These are phyloP conservation scores for Nannospalax galili DNA, from an alignment of 2,113 vertebrate species.

Conservation along the genomic window DNA sequence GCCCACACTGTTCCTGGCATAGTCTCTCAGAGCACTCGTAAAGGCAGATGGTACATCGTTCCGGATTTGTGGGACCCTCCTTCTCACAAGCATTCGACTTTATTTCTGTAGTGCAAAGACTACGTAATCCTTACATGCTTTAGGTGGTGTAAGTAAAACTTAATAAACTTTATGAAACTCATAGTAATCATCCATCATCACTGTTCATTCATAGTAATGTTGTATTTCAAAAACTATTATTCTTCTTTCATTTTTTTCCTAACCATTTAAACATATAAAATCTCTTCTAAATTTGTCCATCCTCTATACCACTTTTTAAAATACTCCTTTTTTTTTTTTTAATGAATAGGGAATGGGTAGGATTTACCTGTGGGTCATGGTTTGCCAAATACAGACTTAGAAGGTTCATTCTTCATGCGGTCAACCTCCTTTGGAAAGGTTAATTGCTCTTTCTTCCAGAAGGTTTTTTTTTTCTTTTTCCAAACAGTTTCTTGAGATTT, in stretches of 20 bases:
- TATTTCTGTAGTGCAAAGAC: background rate
- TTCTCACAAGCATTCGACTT: background rate
- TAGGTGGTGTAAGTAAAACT: background rate
- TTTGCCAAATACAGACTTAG: background rate
- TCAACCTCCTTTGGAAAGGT: background rate
- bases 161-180: background rate
- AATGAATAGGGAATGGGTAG: background rate
- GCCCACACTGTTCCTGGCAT: background rate
- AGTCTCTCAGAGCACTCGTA: background rate
- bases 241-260: background rate
- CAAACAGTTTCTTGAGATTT: constrained; percentile 4
- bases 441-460: background rate
- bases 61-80: background rate
- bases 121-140: background rate
- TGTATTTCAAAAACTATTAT: background rate
- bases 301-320: background rate
- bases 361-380: background rate
- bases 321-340: background rate
- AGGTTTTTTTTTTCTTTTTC: background rate
- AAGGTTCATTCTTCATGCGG: background rate
- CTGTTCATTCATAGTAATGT: background rate
- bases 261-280: background rate
- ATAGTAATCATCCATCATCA: no score
- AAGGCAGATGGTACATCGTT: background rate
- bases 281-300: background rate